phyloP scores from a whole-genome alignment of 1,140 invertebrate genomes.

The Littorina saxatilis region DNA sequence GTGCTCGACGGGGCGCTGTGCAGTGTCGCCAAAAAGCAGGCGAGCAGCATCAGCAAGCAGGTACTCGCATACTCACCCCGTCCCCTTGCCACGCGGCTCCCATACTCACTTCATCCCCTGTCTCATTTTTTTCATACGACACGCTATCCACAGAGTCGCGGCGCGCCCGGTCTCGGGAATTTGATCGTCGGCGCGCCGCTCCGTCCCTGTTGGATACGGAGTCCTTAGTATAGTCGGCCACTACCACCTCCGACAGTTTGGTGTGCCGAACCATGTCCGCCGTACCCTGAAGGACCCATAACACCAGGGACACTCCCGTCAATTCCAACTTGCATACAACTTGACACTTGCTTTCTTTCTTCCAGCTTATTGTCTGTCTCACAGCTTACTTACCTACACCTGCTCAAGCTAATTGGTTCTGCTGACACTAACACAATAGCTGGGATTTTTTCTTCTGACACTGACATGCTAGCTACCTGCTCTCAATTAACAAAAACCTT shows the following conservation, averaged over 20 bases:
- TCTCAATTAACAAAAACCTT: too few relatives aligned
- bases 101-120: constrained; percentile 80
- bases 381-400: too few relatives aligned
- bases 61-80: constrained; percentile 76
- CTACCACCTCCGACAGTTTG: constrained; percentile 85
- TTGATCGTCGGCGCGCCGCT: constrained; percentile 73
- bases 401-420: too few relatives aligned
- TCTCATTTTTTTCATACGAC: constrained; percentile 77
- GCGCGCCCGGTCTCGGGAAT: constrained; percentile 77
- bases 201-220: constrained; percentile 64
- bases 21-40: background rate
- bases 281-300: constrained; percentile 78
- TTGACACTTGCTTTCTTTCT: too few relatives aligned
- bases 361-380: too few relatives aligned
- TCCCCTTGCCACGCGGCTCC: constrained; percentile 63
- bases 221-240: constrained; percentile 66
- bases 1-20: background rate
- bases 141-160: constrained; percentile 81
- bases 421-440: too few relatives aligned
- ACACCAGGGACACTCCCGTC: too few relatives aligned
- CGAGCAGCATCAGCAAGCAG: constrained; percentile 79
- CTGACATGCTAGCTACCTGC: too few relatives aligned
- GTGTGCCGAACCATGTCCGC: constrained; percentile 93
- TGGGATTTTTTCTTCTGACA: too few relatives aligned
- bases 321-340: too few relatives aligned